Evolutionary conservation across 2,797 vertebrate species (phyloP).

Genomic region (Zenarchopterus dispar): DNA sequence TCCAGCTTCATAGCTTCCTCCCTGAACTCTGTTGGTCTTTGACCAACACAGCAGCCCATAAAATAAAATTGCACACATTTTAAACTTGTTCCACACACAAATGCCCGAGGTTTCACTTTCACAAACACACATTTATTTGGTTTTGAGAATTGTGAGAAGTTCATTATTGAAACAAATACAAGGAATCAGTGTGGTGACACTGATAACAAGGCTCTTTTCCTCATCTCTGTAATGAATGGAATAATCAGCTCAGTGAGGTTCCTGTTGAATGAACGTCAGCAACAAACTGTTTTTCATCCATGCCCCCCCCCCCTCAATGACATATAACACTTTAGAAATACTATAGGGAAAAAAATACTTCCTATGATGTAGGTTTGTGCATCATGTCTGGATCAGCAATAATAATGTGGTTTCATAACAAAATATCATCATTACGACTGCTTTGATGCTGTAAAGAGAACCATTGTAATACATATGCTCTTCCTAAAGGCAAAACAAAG

Average conservation of each 20-base stretch:
- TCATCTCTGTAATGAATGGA: conserved; percentile 59
- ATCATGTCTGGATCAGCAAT: too few relatives aligned
- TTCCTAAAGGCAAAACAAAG: too few relatives aligned
- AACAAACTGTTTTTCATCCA: conserved; percentile 52
- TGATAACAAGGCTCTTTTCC: conserved; percentile 54
- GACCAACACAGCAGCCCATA: conserved; percentile 13
- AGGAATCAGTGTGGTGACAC: conserved; percentile 35
- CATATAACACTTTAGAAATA: conserved; percentile 9
- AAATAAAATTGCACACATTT: conserved; percentile 30
- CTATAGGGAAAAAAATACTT: too few relatives aligned
- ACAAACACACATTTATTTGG: conserved; percentile 2
- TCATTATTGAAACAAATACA: conserved; percentile 48
- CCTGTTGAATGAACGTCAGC: conserved; percentile 53
- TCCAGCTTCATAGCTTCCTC: too few relatives aligned
- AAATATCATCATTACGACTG: too few relatives aligned
- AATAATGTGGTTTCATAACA: too few relatives aligned
- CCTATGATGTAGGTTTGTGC: too few relatives aligned
- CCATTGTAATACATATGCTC: too few relatives aligned
- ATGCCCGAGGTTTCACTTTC: conserved; percentile 8
- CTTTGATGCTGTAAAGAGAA: too few relatives aligned
- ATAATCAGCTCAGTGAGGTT: conserved; percentile 59
- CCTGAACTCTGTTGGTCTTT: neutral
- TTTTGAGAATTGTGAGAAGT: conserved; percentile 47
- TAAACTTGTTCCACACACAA: conserved; percentile 10
- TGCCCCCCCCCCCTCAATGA: conserved; percentile 48